phyloP scores from a whole-genome alignment of 2,888 invertebrate genomes.

The Chymomyza fuscimana region DNA sequence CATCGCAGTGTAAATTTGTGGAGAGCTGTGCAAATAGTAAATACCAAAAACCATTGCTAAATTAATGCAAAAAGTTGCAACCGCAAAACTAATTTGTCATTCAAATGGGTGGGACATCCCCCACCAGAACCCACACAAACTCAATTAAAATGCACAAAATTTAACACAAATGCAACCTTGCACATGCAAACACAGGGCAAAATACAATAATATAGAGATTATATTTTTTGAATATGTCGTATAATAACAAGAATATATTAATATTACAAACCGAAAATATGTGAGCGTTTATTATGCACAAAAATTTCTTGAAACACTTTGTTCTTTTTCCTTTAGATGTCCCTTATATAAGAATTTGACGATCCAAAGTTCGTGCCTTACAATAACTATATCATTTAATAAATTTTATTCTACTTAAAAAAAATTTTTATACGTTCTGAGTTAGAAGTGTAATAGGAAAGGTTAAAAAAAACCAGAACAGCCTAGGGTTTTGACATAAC shows the following conservation, averaged over 20 bases:
- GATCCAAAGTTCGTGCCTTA: too few relatives aligned
- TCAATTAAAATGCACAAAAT: constrained; percentile 66
- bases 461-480: too few relatives aligned
- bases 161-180: constrained; percentile 58
- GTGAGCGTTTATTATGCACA: constrained; percentile 14
- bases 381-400: too few relatives aligned
- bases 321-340: too few relatives aligned
- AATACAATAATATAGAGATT: constrained; percentile 13
- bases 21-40: constrained; percentile 37
- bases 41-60: constrained; percentile 41
- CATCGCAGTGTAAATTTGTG: constrained; percentile 42
- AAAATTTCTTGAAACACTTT: neutral
- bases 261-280: constrained; percentile 12
- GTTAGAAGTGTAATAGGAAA: too few relatives aligned
- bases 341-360: too few relatives aligned
- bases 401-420: too few relatives aligned
- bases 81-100: constrained; percentile 73
- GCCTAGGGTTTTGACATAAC: too few relatives aligned
- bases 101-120: constrained; percentile 32
- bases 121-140: constrained; percentile 43
- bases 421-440: too few relatives aligned
- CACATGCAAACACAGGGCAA: constrained; percentile 24
- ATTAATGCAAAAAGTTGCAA: constrained; percentile 63
- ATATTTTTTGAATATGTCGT: too few relatives aligned
- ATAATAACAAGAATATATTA: constrained; percentile 9